A percentile compares a stretch with the other conserved stretches of the same genome.
phyloP scores from a whole-genome alignment of 1,140 invertebrate species.

The Drosophila ananassae region DNA sequence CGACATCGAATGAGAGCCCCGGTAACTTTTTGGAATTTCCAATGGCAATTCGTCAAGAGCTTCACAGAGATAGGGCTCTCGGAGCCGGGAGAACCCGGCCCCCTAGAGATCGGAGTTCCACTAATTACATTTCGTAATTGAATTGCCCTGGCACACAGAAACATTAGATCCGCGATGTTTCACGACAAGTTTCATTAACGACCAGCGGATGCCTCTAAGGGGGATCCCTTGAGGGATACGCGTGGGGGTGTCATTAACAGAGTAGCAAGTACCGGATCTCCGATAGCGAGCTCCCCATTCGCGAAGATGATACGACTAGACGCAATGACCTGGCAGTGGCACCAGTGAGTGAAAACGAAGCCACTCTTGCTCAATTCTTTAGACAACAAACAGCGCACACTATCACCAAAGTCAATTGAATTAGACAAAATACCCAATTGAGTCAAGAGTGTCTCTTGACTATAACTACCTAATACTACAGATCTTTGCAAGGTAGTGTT shows the following conservation, averaged over 20 bases:
- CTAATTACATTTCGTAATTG: constrained; percentile 23
- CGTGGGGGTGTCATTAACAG: not conserved
- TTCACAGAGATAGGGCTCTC: constrained; percentile 5
- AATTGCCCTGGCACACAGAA: constrained; percentile 10
- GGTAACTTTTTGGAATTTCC: constrained; percentile 33
- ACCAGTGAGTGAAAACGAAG: too few relatives aligned
- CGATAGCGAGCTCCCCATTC: not conserved
- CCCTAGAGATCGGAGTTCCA: constrained; percentile 19
- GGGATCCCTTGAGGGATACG: not conserved
- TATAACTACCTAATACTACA: too few relatives aligned
- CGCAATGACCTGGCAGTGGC: too few relatives aligned
- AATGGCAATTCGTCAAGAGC: not conserved
- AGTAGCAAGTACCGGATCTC: not conserved
- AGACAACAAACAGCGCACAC: not conserved
- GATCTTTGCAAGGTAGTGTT: too few relatives aligned
- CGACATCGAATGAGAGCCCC: not conserved
- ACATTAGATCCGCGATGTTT: constrained; percentile 8
- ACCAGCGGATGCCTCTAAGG: constrained; percentile 22
- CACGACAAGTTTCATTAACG: constrained; percentile 26
- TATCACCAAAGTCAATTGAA: not conserved
- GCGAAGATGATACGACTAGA: not conserved
- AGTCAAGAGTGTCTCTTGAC: too few relatives aligned
- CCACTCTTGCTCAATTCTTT: too few relatives aligned
- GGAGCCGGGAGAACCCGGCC: not conserved
- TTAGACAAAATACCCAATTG: not conserved